Base-by-base conservation (phyloP, 2,113 vertebrate genomes). In the Podocnemis expansa region DNA sequence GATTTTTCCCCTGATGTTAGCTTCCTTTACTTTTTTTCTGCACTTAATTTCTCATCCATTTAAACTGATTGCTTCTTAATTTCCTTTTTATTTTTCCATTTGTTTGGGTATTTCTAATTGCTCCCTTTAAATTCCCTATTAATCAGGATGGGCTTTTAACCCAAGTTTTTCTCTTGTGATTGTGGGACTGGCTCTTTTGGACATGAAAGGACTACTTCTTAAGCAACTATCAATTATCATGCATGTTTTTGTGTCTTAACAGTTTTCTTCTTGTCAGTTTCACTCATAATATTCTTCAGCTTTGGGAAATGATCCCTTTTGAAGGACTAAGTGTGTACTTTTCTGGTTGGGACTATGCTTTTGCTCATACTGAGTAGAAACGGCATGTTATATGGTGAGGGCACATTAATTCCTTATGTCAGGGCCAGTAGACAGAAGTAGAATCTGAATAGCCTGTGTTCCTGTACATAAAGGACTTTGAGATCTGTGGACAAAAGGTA, bases 231-330 rank as follows among this genome's bases (percentile, higher is more conserved):
- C 83, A 89, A 82, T 70, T 80, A 38, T 78, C 54, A 76, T 75
- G 29, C 8, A 1, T 14, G 21, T 38, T 19, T 38, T 38, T 67
- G 63, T 67, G 63, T 51, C n/a, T 22, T 43, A 41, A 63, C 45
- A n/a, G 2, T 67, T 2, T 0, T 3, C 5, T 1, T 10, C 7
- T 12, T 8, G 9, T 22, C 5, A 8, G 0, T 85, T 52, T 22
- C 3, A 49, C 3, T 0, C 5, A 3, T 25, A 3, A 3, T 22
- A 82, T 89, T 85, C 81, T 27, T 85, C 19, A 83, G 43, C 31
- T 83, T 29, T n/a, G 78, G 90, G 60, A 80, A 83, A 52, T 0
- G 4, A 43, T 51, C 24, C 49, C 49, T 89, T 47, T 41, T n/a
- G 79, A 88, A 81, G 38, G 78, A 21, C 29, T 79, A 38, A 84